These are phyloP conservation scores for Pangasianodon hypophthalmus DNA, from an alignment of 2,113 vertebrate species.

Conservation along the genomic window DNA sequence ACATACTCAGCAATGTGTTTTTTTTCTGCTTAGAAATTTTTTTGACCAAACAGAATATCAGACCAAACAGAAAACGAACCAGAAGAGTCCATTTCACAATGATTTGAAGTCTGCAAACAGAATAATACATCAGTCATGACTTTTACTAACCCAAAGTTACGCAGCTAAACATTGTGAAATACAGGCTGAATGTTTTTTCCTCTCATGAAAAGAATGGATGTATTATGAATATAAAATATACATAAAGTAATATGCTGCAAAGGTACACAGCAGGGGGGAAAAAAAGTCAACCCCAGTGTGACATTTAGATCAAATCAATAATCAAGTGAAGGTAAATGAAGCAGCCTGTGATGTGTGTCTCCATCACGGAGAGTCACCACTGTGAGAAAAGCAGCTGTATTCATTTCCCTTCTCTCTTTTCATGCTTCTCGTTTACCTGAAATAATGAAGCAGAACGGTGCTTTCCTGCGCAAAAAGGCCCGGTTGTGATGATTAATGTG, in stretches of 20 bases:
- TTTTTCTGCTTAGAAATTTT: neutral
- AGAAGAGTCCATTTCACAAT: neutral
- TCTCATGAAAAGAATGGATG: neutral
- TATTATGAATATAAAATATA: neutral
- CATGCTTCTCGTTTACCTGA: slow-evolving; percentile 27
- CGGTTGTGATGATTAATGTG: neutral
- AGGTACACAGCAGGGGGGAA: neutral
- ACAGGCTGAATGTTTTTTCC: neutral
- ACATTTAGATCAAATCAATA: slow-evolving; percentile 21
- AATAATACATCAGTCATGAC: neutral
- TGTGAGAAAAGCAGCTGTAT: neutral
- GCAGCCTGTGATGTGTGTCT: neutral
- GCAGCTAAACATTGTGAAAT: neutral
- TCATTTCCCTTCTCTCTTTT: neutral
- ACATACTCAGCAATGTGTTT: neutral
- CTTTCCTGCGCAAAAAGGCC: slow-evolving; percentile 8
- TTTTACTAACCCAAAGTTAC: neutral
- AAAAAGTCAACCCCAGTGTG: neutral
- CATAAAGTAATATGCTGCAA: neutral
- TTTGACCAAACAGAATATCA: neutral
- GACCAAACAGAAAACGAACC: neutral
- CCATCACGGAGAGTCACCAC: neutral
- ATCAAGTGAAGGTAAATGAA: slow-evolving; percentile 14
- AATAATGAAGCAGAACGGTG: slow-evolving; percentile 48
- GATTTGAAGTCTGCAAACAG: neutral